Percentiles rank a stretch among this genome's conserved stretches.
These are phyloP conservation scores for Cryptomyrus ogoouensis DNA, from an alignment of 2,113 vertebrate species.

Conservation along the genomic window DNA sequence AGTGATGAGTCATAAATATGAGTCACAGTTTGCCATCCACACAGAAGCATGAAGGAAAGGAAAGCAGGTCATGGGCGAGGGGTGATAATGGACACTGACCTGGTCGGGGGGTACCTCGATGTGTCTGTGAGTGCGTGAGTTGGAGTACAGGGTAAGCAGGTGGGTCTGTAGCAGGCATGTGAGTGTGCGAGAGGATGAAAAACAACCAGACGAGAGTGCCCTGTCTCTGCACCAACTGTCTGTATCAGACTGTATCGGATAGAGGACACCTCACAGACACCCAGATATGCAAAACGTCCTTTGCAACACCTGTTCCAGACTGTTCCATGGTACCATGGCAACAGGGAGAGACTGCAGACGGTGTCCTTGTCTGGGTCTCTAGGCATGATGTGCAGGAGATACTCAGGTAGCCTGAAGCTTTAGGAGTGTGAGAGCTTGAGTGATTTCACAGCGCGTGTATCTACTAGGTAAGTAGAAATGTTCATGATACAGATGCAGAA, in stretches of 20 bases:
- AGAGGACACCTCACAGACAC: constrained; percentile 13
- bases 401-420: neutral
- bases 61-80: constrained; percentile 24
- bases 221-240: constrained; percentile 28
- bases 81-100: neutral
- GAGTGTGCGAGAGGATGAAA: neutral
- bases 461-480: neutral
- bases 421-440: neutral
- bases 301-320: neutral
- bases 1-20: constrained; percentile 6
- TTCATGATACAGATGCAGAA: neutral
- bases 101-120: neutral
- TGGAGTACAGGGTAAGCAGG: neutral
- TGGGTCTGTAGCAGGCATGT: neutral
- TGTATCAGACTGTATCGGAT: constrained; percentile 21
- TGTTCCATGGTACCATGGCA: constrained; percentile 9
- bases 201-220: neutral
- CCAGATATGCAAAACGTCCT: constrained; percentile 10
- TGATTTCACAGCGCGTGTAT: neutral
- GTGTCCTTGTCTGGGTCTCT: neutral
- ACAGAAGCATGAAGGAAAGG: neutral
- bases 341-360: neutral
- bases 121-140: neutral
- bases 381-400: neutral
- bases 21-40: neutral